Evolutionary conservation across 2,888 invertebrate species (phyloP).

Genomic region (Pristionchus arcanus): DNA sequence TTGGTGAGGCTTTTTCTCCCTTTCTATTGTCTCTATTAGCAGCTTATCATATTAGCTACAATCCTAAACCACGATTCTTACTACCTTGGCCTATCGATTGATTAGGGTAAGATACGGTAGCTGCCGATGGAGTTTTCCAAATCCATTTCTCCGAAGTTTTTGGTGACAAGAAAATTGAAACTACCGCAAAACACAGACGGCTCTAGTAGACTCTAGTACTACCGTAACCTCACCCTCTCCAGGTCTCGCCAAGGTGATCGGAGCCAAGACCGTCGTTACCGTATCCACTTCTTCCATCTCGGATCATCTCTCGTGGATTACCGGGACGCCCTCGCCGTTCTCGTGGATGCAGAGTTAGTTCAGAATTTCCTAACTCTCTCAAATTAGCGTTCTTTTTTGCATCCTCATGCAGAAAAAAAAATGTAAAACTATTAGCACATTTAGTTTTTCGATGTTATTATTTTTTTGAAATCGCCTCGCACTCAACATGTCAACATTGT

Average conservation of each 20-base stretch:
- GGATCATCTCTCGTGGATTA: slow-evolving; percentile 42
- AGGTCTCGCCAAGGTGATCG: slow-evolving; percentile 25
- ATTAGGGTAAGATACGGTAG: not conserved
- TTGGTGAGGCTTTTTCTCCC: slow-evolving; percentile 24
- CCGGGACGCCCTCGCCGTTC: slow-evolving; percentile 13
- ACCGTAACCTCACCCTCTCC: not conserved
- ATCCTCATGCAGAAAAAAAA: too few relatives aligned
- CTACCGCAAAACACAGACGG: not conserved
- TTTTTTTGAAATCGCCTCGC: too few relatives aligned
- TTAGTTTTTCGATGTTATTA: too few relatives aligned
- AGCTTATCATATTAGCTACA: too few relatives aligned
- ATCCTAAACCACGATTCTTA: too few relatives aligned
- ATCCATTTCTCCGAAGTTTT: not conserved
- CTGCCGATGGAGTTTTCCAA: not conserved
- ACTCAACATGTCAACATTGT: too few relatives aligned
- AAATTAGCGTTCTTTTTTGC: too few relatives aligned
- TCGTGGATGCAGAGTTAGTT: slow-evolving; percentile 33
- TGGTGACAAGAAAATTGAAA: not conserved
- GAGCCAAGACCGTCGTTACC: slow-evolving; percentile 35
- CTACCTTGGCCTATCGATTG: not conserved
- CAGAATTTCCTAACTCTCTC: not conserved
- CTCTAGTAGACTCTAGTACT: not conserved
- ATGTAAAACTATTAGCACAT: too few relatives aligned
- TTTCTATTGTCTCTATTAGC: too few relatives aligned
- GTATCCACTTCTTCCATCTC: slow-evolving; percentile 36